A percentile compares a stretch with the other conserved stretches of the same genome.
phyloP scores from a whole-genome alignment of 2,113 vertebrate species.

The Trochalopteron elliotii region DNA sequence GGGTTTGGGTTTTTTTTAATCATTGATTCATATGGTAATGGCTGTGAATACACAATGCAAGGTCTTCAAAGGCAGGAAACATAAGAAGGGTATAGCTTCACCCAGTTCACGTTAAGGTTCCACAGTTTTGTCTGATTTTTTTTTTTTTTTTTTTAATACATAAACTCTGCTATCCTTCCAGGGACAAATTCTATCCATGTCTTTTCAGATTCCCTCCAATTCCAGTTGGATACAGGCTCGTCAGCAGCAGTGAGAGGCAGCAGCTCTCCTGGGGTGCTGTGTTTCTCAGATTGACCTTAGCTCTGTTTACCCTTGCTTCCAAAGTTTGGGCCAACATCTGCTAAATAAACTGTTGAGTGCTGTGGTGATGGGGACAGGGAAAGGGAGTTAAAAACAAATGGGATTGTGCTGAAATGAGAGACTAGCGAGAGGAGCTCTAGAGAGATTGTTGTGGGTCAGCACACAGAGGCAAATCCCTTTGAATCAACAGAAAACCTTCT shows the following conservation, averaged over 20 bases:
- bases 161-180: not conserved
- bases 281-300: slow-evolving; percentile 47
- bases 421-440: not conserved
- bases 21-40: slow-evolving; percentile 67
- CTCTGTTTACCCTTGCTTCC: slow-evolving; percentile 34
- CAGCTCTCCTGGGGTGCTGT: slow-evolving; percentile 15
- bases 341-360: slow-evolving; percentile 6
- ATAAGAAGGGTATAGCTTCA: slow-evolving; percentile 20
- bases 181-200: not conserved
- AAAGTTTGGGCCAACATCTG: slow-evolving; percentile 32
- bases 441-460: not conserved
- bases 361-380: not conserved
- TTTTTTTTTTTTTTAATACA: not conserved
- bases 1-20: slow-evolving; percentile 17
- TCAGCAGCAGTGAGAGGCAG: not conserved
- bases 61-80: slow-evolving; percentile 52
- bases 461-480: not conserved
- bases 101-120: not conserved
- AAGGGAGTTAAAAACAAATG: not conserved
- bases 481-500: not conserved
- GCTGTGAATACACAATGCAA: slow-evolving; percentile 48
- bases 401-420: not conserved
- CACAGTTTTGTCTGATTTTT: not conserved
- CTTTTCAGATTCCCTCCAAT: not conserved
- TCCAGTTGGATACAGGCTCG: not conserved